Evolutionary conservation across 2,797 vertebrate species (phyloP).

Genomic region (Menidia menidia): DNA sequence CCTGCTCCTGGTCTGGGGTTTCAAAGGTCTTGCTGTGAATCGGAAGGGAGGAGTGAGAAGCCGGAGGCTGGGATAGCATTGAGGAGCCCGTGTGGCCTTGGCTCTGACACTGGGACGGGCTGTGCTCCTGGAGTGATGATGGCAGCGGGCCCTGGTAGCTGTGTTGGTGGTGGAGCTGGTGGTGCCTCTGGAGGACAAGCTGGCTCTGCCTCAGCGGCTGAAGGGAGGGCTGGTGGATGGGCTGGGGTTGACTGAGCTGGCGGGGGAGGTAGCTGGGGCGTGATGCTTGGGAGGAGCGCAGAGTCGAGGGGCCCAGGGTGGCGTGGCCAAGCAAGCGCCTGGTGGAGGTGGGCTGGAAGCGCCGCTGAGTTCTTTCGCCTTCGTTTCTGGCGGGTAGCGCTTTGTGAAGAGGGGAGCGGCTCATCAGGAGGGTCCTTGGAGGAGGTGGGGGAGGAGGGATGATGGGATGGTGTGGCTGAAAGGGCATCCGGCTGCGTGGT

Average conservation of each 20-base stretch:
- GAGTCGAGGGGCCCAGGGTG: slow-evolving; percentile 51
- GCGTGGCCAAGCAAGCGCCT: slow-evolving; percentile 59
- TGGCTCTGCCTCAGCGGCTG: slow-evolving; percentile 71
- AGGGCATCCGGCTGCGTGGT: slow-evolving; percentile 76
- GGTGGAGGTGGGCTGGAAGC: slow-evolving; percentile 68
- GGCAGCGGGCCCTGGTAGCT: slow-evolving; percentile 79
- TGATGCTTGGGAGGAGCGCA: slow-evolving; percentile 56
- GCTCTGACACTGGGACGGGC: slow-evolving; percentile 34
- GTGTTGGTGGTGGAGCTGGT: slow-evolving; percentile 82
- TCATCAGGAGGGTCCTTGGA: slow-evolving; percentile 76
- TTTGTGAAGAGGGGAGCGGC: slow-evolving; percentile 78
- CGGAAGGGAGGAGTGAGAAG: slow-evolving; percentile 65
- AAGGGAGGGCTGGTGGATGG: slow-evolving; percentile 68
- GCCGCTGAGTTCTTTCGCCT: slow-evolving; percentile 37
- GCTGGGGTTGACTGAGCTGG: slow-evolving; percentile 82
- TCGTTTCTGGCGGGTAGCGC: slow-evolving; percentile 66
- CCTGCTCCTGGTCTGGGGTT: slow-evolving; percentile 49
- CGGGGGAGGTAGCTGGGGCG: slow-evolving; percentile 70
- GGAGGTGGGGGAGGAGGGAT: slow-evolving; percentile 84
- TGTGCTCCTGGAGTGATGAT: slow-evolving; percentile 59
- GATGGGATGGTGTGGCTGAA: slow-evolving; percentile 84
- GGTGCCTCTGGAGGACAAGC: slow-evolving; percentile 77
- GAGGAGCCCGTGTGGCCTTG: slow-evolving; percentile 26
- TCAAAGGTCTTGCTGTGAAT: slow-evolving; percentile 69
- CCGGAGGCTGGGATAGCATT: slow-evolving; percentile 47